These are phyloP conservation scores for Turritopsis rubra DNA, from an alignment of 30 jellyfish, hydroid and myxozoan genomes.

Conservation along the genomic window DNA sequence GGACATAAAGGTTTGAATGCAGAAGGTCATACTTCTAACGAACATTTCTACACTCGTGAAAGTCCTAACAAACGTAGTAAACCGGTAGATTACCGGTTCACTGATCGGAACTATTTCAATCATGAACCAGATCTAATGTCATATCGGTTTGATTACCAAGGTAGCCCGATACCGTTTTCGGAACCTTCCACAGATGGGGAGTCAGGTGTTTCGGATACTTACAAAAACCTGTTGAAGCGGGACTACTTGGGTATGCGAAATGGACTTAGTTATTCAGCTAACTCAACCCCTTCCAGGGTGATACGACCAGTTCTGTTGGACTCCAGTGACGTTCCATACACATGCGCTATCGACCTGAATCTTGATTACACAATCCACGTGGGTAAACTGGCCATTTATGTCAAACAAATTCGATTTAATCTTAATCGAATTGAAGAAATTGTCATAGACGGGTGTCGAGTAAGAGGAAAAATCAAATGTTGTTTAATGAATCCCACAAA, in stretches of 20 bases:
- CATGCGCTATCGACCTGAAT: constrained; percentile 64
- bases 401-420: constrained; percentile 64
- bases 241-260: constrained; percentile 56
- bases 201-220: constrained; percentile 76
- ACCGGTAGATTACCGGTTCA: background rate
- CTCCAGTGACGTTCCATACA: constrained; percentile 41
- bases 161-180: constrained; percentile 86
- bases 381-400: constrained; percentile 75
- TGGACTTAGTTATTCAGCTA: constrained; percentile 11
- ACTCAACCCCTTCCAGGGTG: constrained; percentile 2
- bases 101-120: background rate
- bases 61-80: background rate
- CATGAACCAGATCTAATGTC: constrained; percentile 3
- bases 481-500: constrained; percentile 71
- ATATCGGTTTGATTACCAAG: constrained; percentile 39
- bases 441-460: constrained; percentile 52
- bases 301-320: constrained; percentile 23
- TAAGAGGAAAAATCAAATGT: constrained; percentile 78
- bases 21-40: background rate
- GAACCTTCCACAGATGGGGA: constrained; percentile 93
- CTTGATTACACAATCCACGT: constrained; percentile 88
- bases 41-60: background rate
- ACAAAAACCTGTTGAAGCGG: constrained; percentile 46
- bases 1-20: constrained; percentile 2
- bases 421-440: constrained; percentile 64